Evolutionary conservation across 2,113 vertebrate species (phyloP).

Genomic region (Toxotes jaculatrix): DNA sequence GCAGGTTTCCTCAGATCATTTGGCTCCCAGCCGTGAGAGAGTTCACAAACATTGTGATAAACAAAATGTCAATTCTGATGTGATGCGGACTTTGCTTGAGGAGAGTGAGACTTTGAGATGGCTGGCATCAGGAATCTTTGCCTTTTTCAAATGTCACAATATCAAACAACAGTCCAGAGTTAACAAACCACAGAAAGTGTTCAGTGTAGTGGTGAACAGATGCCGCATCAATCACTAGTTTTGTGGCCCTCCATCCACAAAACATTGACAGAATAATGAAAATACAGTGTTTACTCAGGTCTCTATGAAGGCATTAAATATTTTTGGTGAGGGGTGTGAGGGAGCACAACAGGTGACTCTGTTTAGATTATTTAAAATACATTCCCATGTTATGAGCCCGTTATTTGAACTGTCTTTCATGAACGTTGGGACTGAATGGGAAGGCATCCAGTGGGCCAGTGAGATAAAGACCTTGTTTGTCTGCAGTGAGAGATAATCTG

Average conservation of each 20-base stretch:
- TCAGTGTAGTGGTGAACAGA: background rate
- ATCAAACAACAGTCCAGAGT: conserved; percentile 9
- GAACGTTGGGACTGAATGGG: background rate
- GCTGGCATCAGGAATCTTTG: background rate
- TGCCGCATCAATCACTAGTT: background rate
- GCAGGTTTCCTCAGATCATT: conserved; percentile 8
- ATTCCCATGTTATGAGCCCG: background rate
- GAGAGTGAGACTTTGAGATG: background rate
- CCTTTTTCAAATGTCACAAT: conserved; percentile 42
- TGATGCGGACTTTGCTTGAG: conserved; percentile 4
- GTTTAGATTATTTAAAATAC: background rate
- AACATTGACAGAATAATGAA: background rate
- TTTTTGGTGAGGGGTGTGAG: background rate
- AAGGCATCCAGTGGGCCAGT: conserved; percentile 25
- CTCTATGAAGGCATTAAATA: background rate
- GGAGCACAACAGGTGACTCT: background rate
- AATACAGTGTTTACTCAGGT: background rate
- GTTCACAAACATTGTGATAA: conserved; percentile 40
- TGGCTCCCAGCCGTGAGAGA: conserved; percentile 22
- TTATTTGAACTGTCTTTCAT: background rate
- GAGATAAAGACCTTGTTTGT: conserved; percentile 52
- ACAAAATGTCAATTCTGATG: conserved; percentile 57
- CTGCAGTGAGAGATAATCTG: conserved; percentile 68
- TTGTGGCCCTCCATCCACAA: background rate
- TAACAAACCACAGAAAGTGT: background rate